Percentiles rank a stretch among this genome's conserved stretches.
These are phyloP conservation scores for Temnothorax unifasciatus DNA, from an alignment of 2,888 invertebrate species.

Conservation along the genomic window DNA sequence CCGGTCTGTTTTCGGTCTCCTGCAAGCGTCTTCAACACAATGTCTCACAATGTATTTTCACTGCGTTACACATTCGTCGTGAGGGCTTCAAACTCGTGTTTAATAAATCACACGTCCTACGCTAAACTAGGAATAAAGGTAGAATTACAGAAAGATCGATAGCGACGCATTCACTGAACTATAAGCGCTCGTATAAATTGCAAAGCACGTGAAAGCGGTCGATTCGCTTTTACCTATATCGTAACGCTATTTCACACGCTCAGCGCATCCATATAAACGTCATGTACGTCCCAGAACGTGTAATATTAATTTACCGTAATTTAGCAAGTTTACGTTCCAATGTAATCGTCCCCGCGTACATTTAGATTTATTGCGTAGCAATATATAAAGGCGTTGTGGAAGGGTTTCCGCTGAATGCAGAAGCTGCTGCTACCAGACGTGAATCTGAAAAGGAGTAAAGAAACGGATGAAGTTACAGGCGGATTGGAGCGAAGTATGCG, in stretches of 20 bases:
- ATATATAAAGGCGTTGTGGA: not conserved
- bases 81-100: constrained; percentile 14
- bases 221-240: constrained; percentile 74
- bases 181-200: constrained; percentile 53
- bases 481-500: constrained; percentile 25
- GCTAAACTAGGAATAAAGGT: constrained; percentile 34
- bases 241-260: constrained; percentile 35
- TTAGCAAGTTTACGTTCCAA: not conserved
- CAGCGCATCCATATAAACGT: constrained; percentile 21
- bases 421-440: constrained; percentile 26
- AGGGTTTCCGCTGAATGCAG: constrained; percentile 2
- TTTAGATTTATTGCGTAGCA: not conserved
- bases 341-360: not conserved
- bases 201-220: constrained; percentile 67
- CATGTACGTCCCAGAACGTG: not conserved
- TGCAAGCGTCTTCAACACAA: not conserved
- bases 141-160: constrained; percentile 38
- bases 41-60: not conserved
- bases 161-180: constrained; percentile 33
- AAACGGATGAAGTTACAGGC: constrained; percentile 20
- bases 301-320: constrained; percentile 25
- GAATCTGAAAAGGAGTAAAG: constrained; percentile 21
- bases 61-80: constrained; percentile 6
- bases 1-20: not conserved
- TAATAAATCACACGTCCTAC: constrained; percentile 20